Conservation (phyloP, 2,113 vertebrate genomes). For the Amblyornis subalaris region DNA sequence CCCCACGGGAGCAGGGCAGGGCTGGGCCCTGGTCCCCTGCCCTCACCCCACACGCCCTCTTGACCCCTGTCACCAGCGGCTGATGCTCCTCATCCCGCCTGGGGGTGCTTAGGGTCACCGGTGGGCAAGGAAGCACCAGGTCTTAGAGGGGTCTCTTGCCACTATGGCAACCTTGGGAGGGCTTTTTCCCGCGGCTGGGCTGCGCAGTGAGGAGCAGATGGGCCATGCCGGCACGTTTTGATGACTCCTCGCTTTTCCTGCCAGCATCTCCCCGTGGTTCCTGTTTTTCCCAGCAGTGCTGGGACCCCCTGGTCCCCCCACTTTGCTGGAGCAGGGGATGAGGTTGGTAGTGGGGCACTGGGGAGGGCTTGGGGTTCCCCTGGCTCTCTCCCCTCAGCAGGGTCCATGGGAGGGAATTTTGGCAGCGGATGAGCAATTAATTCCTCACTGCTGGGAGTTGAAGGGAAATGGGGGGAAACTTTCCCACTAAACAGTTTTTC, state of each 20-base stretch:
- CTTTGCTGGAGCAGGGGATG: neutral
- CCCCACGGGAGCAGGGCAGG: neutral
- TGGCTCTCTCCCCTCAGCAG: neutral
- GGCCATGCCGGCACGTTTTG: neutral
- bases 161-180: accelerated
- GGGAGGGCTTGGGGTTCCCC: neutral
- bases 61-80: accelerated
- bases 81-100: neutral
- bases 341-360: neutral
- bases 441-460: neutral
- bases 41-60: neutral
- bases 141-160: neutral
- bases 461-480: neutral
- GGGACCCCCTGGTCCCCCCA: neutral
- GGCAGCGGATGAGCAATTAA: neutral
- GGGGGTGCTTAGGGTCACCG: neutral
- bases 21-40: neutral
- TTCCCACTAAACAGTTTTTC: neutral
- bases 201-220: neutral
- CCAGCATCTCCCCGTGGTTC: neutral
- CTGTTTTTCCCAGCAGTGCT: neutral
- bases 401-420: neutral
- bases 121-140: accelerated
- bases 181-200: neutral
- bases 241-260: neutral